Conservation (phyloP, 2,113 vertebrate species). For the Pelvicachromis taeniatus region DNA sequence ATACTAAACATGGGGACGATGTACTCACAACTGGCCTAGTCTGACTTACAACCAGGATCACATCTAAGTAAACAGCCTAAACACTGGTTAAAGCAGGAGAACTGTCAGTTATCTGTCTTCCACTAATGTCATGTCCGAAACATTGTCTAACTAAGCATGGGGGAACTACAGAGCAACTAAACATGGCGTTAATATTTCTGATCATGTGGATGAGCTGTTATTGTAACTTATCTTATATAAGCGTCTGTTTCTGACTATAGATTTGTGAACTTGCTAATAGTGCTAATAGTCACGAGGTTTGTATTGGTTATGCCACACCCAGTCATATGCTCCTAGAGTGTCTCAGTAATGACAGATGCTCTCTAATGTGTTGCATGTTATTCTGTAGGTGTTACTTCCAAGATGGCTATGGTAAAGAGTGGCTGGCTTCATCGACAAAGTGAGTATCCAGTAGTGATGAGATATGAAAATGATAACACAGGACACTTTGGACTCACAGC, state of each 20-base stretch:
- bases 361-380: background rate
- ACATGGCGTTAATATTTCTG: background rate
- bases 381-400: slow-evolving; percentile 20
- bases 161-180: background rate
- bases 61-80: background rate
- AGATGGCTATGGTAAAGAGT: slow-evolving; percentile 77
- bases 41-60: background rate
- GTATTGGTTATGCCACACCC: slow-evolving; percentile 6
- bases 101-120: background rate
- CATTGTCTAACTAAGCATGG: background rate
- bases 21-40: background rate
- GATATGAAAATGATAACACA: background rate
- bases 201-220: background rate
- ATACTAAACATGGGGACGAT: background rate
- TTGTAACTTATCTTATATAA: background rate
- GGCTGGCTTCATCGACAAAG: slow-evolving; percentile 79
- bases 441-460: slow-evolving; percentile 37
- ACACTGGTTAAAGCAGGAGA: background rate
- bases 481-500: background rate
- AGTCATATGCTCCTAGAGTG: background rate
- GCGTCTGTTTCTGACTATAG: background rate
- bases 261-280: background rate
- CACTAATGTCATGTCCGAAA: background rate
- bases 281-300: slow-evolving; percentile 17
- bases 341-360: background rate